phyloP scores from a whole-genome alignment of 2,888 invertebrate genomes.

The Halictus quadricinctus region DNA sequence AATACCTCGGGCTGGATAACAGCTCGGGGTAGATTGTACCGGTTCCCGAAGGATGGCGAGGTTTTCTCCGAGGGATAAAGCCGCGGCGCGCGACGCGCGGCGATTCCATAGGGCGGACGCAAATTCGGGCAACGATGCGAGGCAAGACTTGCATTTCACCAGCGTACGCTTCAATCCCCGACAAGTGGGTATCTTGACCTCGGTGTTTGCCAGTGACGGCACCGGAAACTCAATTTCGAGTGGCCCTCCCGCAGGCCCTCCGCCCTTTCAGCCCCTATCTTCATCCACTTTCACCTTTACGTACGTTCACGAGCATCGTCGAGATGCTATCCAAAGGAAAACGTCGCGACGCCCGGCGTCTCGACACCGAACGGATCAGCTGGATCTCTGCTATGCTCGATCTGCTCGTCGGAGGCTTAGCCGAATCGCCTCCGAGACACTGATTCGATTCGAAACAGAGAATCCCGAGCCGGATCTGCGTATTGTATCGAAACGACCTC shows the following conservation, averaged over 20 bases:
- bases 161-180: slow-evolving; percentile 41
- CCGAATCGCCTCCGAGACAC: not conserved
- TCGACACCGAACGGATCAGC: slow-evolving; percentile 26
- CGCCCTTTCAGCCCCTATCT: slow-evolving; percentile 52
- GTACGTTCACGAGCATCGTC: slow-evolving; percentile 44
- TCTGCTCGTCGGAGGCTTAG: slow-evolving; percentile 19
- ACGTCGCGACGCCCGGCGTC: slow-evolving; percentile 28
- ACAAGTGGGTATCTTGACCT: slow-evolving; percentile 65
- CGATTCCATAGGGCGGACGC: slow-evolving; percentile 37
- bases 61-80: slow-evolving; percentile 16
- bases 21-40: not conserved
- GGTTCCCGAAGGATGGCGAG: not conserved
- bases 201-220: slow-evolving; percentile 60
- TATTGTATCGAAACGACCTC: not conserved
- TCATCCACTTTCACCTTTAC: slow-evolving; percentile 47
- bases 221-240: slow-evolving; percentile 64
- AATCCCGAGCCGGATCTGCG: slow-evolving; percentile 5
- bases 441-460: slow-evolving; percentile 20
- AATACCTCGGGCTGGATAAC: not conserved
- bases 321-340: slow-evolving; percentile 57
- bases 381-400: slow-evolving; percentile 3
- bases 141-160: slow-evolving; percentile 48
- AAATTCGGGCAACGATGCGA: slow-evolving; percentile 47
- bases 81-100: not conserved
- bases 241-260: slow-evolving; percentile 50